A percentile compares a stretch with the other conserved stretches of the same genome.
phyloP scores from a whole-genome alignment of 2,113 vertebrate species.

The Paradisaea rubra region DNA sequence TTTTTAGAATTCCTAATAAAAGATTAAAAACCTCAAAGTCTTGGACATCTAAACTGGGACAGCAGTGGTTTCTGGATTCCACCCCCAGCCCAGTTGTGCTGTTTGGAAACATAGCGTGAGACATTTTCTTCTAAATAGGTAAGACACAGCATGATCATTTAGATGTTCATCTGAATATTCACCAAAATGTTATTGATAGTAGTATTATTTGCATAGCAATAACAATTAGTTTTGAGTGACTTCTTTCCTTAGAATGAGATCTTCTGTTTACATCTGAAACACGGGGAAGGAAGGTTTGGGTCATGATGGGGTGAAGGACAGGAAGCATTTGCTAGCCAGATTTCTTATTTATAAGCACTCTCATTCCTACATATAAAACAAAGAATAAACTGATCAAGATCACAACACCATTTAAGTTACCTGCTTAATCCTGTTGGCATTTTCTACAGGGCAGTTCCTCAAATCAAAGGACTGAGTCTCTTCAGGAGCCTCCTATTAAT shows the following conservation, averaged over 20 bases:
- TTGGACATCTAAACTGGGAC: not conserved
- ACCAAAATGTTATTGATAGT: not conserved
- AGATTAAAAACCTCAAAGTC: not conserved
- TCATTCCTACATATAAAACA: not conserved
- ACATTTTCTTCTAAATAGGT: not conserved
- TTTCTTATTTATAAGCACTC: not conserved
- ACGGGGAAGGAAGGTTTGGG: not conserved
- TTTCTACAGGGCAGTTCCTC: not conserved
- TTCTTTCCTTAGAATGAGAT: not conserved
- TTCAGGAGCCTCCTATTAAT: not conserved
- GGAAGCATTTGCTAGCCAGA: not conserved
- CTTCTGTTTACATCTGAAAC: not conserved
- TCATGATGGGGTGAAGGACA: accelerated
- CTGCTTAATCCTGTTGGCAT: not conserved
- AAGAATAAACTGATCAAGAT: not conserved
- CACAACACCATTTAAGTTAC: not conserved
- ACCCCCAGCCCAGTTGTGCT: not conserved
- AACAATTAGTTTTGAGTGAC: not conserved
- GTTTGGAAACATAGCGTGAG: not conserved
- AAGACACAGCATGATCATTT: not conserved
- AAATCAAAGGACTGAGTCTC: not conserved
- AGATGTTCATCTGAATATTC: not conserved
- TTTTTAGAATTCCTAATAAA: conserved; percentile 28
- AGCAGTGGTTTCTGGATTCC: not conserved
- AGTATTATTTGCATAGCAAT: not conserved